A percentile compares a stretch with the other conserved stretches of the same genome.
phyloP scores from a whole-genome alignment of 2,888 invertebrate species.

The Drosophila mercatorum region DNA sequence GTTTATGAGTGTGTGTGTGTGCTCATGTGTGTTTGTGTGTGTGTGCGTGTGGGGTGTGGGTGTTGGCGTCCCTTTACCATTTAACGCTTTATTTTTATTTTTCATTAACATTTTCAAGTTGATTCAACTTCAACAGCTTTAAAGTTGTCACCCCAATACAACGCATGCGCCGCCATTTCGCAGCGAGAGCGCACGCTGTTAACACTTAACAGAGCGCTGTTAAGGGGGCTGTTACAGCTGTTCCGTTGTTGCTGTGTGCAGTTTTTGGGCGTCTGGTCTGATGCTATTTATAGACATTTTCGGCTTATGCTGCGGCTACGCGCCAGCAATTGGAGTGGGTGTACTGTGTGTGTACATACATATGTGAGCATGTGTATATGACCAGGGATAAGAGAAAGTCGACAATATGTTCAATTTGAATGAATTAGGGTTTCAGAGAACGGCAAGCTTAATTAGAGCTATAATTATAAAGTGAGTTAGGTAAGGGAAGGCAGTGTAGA shows the following conservation, averaged over 20 bases:
- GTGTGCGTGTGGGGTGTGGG: conserved; percentile 25
- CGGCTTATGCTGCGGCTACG: conserved; percentile 33
- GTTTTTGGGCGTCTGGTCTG: conserved; percentile 42
- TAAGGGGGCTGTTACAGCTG: conserved; percentile 15
- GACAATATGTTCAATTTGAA: neutral
- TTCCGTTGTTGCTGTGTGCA: conserved; percentile 43
- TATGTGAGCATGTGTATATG: neutral
- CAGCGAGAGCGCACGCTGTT: conserved; percentile 25
- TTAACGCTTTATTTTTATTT: conserved; percentile 65
- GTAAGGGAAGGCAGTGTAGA: no score
- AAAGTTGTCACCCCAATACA: conserved; percentile 40
- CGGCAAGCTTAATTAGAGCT: neutral
- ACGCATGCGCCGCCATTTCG: conserved; percentile 64
- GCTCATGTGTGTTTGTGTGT: neutral
- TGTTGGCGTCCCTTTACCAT: conserved; percentile 39
- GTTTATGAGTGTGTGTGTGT: conserved; percentile 21
- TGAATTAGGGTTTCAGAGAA: neutral
- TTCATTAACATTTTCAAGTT: conserved; percentile 78
- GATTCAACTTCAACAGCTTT: conserved; percentile 44
- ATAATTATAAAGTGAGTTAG: neutral
- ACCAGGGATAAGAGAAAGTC: conserved; percentile 20
- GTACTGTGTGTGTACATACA: neutral
- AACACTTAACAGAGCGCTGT: conserved; percentile 39
- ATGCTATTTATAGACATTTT: conserved; percentile 59
- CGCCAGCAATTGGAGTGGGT: neutral